Percentiles rank a stretch among this genome's conserved stretches.
Conservation (phyloP, 2,113 vertebrate species). For the Gnathonemus echidnorhynchus region DNA sequence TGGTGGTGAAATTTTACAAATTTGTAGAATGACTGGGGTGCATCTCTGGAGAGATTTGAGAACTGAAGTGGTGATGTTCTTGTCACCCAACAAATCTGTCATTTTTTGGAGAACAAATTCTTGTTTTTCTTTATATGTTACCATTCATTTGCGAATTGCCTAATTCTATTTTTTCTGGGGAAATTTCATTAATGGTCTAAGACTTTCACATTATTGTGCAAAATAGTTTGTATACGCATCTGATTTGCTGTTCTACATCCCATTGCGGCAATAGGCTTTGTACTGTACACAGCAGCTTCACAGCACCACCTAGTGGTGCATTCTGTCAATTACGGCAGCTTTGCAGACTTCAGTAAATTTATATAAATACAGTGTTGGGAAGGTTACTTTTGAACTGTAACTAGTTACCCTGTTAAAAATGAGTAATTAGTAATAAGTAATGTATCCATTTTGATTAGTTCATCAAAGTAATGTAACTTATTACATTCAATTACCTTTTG, state of each 20-base stretch:
- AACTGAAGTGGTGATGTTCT: background rate
- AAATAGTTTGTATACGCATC: background rate
- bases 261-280: background rate
- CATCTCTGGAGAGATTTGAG: background rate
- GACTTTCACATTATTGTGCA: background rate
- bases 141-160: background rate
- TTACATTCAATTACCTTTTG: background rate
- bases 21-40: background rate
- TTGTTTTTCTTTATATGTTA: background rate
- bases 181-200: background rate
- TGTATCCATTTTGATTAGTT: background rate
- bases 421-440: background rate
- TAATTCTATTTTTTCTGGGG: background rate
- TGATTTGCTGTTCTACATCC: background rate
- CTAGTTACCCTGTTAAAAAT: background rate
- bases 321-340: background rate
- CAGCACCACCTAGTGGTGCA: conserved; percentile 10
- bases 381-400: background rate
- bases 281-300: background rate
- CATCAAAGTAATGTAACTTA: background rate
- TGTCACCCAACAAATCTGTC: background rate
- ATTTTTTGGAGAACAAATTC: background rate
- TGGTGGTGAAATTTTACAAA: background rate
- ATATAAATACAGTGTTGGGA: background rate
- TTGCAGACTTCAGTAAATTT: background rate